A percentile compares a stretch with the other conserved stretches of the same genome.
Conservation (phyloP, 2,113 vertebrate genomes). For the Sinocyclocheilus anophthalmus region DNA sequence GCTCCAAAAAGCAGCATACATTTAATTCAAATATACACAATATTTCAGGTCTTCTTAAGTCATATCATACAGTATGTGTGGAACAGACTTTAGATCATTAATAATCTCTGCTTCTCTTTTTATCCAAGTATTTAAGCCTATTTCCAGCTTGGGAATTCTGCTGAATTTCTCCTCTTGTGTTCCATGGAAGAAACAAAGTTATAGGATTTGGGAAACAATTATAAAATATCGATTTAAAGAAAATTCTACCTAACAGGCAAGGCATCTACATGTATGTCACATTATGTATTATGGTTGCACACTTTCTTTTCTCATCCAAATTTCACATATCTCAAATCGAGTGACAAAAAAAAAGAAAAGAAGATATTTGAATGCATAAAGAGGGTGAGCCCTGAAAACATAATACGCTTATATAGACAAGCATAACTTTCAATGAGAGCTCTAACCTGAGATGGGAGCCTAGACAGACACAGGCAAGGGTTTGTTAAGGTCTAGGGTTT, state of each 20-base stretch:
- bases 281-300: not conserved
- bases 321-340: too few relatives aligned
- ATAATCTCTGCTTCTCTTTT: not conserved
- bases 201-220: not conserved
- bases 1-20: not conserved
- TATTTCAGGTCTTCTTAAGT: not conserved
- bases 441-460: slow-evolving; percentile 23
- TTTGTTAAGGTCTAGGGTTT: slow-evolving; percentile 34
- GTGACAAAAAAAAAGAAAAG: too few relatives aligned
- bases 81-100: not conserved
- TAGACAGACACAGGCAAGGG: slow-evolving; percentile 9
- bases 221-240: not conserved
- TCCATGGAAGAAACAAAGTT: not conserved
- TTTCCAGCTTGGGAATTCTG: not conserved
- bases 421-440: not conserved
- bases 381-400: not conserved
- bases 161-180: not conserved
- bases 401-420: not conserved
- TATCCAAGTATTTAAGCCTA: not conserved
- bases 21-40: not conserved
- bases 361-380: too few relatives aligned
- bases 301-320: not conserved
- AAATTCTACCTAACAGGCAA: not conserved
- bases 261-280: not conserved
- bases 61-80: not conserved